Evolutionary conservation across 2,888 invertebrate genomes (phyloP), one percentile per base, ranked within the genome.

Genomic region (Nebria salina): DNA sequence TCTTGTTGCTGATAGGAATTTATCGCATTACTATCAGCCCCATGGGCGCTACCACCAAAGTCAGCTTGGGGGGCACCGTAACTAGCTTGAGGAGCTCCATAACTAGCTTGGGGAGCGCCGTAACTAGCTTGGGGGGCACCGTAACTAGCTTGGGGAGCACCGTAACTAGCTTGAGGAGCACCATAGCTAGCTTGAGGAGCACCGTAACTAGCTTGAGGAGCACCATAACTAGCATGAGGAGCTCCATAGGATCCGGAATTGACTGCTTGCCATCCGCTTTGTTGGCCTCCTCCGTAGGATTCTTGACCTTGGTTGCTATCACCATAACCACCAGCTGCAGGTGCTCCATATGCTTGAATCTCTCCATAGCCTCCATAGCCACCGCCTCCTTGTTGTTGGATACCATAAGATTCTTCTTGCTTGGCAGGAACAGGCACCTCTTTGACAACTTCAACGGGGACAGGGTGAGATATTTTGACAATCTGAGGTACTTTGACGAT

Each of bases 401-500:
- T 75, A 9, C 79, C 79, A 64, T 79, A 79, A 13, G 68, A 42
- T 64, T 78, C 68, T 8, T 74, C 74, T 9, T 84, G 84, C 20
- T 87, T 86, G n/a, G 87, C 87, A n/a, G 88, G 86, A 41, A 88
- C 86, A 20, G 86, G 87, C 84, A 90, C 90, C 70, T 89, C 89
- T 81, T 89, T 89, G 41, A 88, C 86, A 8, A 89, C 89, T 76
- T 89, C 87, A 83, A 89, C 89, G 0, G 90, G 89, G 8, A 90
- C 89, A 8, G 90, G 89, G 83, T 88, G 90, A 0, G 92, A 92
- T 43, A 92, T 91, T 86, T 91, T 91, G 20, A 93, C 89, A 76
- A 92, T 90, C 84, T 93, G 92, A 13, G 93, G 91, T 75, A 93
- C 91, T n/a, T 91, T 91, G 5, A 93, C 92, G 0, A 93, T 93